These are phyloP conservation scores for Sebastes itinus DNA, from an alignment of 2,797 vertebrate genomes.

Conservation along the genomic window DNA sequence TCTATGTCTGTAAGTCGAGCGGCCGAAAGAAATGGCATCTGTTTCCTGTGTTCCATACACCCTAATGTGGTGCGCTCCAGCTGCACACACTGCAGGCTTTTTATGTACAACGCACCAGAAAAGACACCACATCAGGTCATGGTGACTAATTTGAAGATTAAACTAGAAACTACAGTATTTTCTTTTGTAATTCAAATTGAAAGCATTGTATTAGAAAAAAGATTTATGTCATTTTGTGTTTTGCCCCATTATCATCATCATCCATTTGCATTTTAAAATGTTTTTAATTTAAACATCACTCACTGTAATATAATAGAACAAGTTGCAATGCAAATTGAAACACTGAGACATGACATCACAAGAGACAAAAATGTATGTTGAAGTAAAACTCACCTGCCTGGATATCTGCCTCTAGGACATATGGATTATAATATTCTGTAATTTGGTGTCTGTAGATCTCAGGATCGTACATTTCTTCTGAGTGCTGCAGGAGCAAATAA, in stretches of 20 bases:
- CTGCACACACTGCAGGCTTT: conserved; percentile 65
- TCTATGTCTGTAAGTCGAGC: conserved; percentile 80
- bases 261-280: neutral
- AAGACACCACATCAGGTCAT: conserved; percentile 25
- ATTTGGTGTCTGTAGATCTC: conserved; percentile 92
- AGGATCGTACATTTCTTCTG: conserved; percentile 94
- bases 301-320: neutral
- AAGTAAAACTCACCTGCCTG: conserved; percentile 87
- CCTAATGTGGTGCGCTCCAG: conserved; percentile 70
- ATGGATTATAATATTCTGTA: conserved; percentile 90
- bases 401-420: conserved; percentile 92
- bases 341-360: neutral
- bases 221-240: neutral
- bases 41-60: conserved; percentile 86
- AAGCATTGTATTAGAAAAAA: neutral
- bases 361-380: neutral
- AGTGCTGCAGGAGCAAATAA: conserved; percentile 80
- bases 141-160: conserved; percentile 15
- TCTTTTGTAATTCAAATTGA: neutral
- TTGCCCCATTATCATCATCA: neutral
- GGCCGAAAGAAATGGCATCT: conserved; percentile 84
- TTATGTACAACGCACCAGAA: conserved; percentile 55
- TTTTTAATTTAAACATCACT: neutral
- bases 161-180: neutral
- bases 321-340: neutral